These are phyloP conservation scores for Psophia crepitans DNA, from an alignment of 2,113 vertebrate species.

Conservation along the genomic window DNA sequence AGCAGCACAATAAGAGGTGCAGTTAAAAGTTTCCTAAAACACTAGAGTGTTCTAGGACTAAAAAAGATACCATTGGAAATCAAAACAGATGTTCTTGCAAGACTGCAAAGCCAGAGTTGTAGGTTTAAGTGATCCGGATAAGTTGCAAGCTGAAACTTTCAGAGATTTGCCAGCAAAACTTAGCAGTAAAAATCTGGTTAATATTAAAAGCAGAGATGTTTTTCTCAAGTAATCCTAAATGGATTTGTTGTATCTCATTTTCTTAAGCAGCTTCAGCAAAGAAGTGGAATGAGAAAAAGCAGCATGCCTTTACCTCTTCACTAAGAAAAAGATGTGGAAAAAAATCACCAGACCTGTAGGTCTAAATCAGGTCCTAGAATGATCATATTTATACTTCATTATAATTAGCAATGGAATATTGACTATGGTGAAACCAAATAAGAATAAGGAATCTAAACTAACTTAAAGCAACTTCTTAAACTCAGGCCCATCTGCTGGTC, in stretches of 20 bases:
- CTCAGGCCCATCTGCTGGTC: neutral
- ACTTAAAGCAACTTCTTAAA: neutral
- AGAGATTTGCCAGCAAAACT: slow-evolving; percentile 45
- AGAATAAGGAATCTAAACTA: neutral
- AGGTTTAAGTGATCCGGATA: slow-evolving; percentile 24
- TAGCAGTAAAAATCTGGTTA: slow-evolving; percentile 51
- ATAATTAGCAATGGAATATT: neutral
- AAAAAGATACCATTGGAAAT: slow-evolving; percentile 10
- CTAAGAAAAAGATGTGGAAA: neutral
- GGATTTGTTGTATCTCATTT: slow-evolving; percentile 44
- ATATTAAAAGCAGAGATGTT: slow-evolving; percentile 55
- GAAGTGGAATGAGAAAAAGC: slow-evolving; percentile 1
- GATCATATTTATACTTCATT: neutral
- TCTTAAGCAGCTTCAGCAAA: slow-evolving; percentile 8
- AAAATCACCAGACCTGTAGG: fast-evolving
- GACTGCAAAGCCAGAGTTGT: slow-evolving; percentile 23
- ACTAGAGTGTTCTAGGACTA: neutral
- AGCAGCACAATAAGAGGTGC: neutral
- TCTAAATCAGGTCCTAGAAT: neutral
- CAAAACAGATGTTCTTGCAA: slow-evolving; percentile 46
- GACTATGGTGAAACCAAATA: neutral
- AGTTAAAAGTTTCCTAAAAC: neutral
- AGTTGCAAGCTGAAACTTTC: slow-evolving; percentile 46
- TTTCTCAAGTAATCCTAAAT: slow-evolving; percentile 49
- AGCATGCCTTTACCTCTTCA: neutral